Base-by-base conservation (phyloP, 23 tunicate genomes). In the Styela plicata region DNA sequence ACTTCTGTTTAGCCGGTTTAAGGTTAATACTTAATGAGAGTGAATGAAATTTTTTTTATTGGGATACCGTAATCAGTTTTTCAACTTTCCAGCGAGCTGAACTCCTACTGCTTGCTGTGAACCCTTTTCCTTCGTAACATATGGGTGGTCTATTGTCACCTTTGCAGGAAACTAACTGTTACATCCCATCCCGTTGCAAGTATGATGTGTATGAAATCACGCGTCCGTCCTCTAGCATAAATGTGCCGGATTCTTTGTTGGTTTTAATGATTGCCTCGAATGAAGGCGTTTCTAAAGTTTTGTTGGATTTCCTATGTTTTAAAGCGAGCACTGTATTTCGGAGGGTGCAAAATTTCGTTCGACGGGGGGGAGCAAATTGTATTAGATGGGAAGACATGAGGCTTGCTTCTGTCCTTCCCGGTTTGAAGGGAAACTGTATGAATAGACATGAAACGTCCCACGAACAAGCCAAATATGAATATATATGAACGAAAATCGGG, bases 101-200 rank as follows among this genome's bases (percentile, higher is more conserved):
- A 93, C 87, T 18, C 98, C 98, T 63, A 93, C 98, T 28, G 98
- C 92, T 1, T 93, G 93, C 69, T 83, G 36, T 22, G 63, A 28
- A 16, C 67, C 77, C 24, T 77, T 91, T 34, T 86, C 82, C 19
- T 62, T 69, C 13, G 80, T 52, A 2, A 63, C 22, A 7, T 53
- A 52, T 5, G 69, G 69, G 27, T 82, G 31, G 19, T 83, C 85
- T 25, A 64, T 83, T 1, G 33, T 65, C 23, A 90, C 17, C 33
- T 85, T 90, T 52, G 74, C 84, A 7, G 97, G 97, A 70, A 91
- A 91, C 3, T 86, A 75, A 7, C 87, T 65, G 25, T 33, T 26
- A 0, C 80, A 29, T 13, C 57, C 10, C 57, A 7, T 0, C 97
- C 97, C 28, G 81, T 69, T 0, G 97, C 90, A 22, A 91, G 71